Evolutionary conservation across 2,113 vertebrate genomes (phyloP), one percentile per base, ranked within the genome.

Genomic region (Alaudala cheleensis): DNA sequence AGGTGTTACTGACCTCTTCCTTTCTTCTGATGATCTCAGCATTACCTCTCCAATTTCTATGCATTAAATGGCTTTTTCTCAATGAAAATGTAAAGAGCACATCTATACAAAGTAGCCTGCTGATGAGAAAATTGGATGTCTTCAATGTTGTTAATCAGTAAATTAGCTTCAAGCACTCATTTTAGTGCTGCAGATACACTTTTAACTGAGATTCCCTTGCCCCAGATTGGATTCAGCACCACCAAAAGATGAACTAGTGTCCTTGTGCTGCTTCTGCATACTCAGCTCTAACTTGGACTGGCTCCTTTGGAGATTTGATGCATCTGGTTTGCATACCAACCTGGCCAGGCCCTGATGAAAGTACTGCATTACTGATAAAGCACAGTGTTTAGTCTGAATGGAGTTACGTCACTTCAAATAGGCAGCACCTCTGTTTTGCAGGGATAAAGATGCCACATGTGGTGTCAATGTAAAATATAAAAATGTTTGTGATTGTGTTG

Each of bases 141-240:
- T 91, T 88, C 56, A 56, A 20, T 56, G 62, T 50, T 77, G 47
- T 78, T 90, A 86, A 88, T 92, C 88, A 83, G 47, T 86, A 69
- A 90, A 96, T 86, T 93, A 95, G 92, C 76, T 90, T 85, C 45
- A 57, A 86, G 47, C 44, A 19, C 57, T 77, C 56, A 62, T 70
- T 83, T 92, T 81, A 81, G 56, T 9, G 19, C 50, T 83, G 62
- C 70, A 62, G 62, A n/a, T 77, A 71, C 39, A 73, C 56, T 29
- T 33, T 47, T 77, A 70, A 40, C 64, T 78, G 80, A 86, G 76
- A 91, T 78, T 94, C 12, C 29, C 53, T 66, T 56, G 47, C 37
- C 37, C 33, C 40, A 71, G 44, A 88, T 74, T 5, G 5, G 64
- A 60, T 56, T 86, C 47, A 81, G 51, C 10, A 60, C 13, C n/a